Evolutionary conservation across 2,888 invertebrate genomes (phyloP).

Genomic region (Entomobrya proxima): DNA sequence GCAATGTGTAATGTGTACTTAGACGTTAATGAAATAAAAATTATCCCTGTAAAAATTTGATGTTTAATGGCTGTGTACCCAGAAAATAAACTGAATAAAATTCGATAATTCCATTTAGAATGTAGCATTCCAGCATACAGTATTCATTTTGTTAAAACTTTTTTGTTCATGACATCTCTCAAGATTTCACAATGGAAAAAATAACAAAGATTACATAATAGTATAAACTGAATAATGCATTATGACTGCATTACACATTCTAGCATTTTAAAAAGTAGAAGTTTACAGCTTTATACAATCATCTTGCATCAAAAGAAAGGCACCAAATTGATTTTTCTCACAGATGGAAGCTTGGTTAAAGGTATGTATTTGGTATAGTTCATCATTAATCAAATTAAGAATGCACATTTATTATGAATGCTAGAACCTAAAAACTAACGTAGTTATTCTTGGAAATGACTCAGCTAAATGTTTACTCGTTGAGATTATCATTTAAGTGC

Average conservation of each 20-base stretch:
- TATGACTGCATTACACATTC: too few relatives aligned
- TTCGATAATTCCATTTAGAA: slow-evolving; percentile 15
- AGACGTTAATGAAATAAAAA: background rate
- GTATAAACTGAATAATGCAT: too few relatives aligned
- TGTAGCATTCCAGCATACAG: background rate
- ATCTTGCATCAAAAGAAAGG: background rate
- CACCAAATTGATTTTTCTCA: background rate
- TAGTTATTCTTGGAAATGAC: background rate
- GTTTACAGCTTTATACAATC: too few relatives aligned
- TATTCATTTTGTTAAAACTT: background rate
- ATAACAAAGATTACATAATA: background rate
- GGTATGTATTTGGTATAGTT: background rate
- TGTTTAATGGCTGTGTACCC: background rate
- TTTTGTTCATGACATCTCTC: background rate
- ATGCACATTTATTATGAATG: background rate
- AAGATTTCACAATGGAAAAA: background rate
- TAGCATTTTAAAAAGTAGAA: too few relatives aligned
- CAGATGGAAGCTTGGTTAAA: background rate
- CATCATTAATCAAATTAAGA: background rate
- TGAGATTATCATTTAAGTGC: background rate
- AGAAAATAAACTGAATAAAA: slow-evolving; percentile 35
- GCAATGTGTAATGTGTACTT: background rate
- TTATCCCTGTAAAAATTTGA: background rate
- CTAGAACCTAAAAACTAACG: background rate
- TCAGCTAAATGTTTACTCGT: background rate